phyloP scores from a whole-genome alignment of 2,888 invertebrate species.

The Abrostola triplasia region DNA sequence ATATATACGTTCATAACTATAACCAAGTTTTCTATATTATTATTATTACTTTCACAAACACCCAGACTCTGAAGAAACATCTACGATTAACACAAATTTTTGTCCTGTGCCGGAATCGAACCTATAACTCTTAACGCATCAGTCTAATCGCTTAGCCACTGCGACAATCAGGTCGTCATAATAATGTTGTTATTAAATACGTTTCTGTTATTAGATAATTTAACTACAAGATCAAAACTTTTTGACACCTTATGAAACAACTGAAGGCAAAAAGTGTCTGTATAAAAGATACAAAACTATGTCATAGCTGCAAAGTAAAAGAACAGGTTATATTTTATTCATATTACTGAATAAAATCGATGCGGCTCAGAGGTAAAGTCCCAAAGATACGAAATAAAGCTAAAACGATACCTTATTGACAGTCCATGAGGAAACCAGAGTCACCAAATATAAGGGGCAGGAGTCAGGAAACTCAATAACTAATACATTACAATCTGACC shows the following conservation, averaged over 20 bases:
- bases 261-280: conserved; percentile 5
- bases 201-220: too few relatives aligned
- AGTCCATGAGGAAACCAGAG: conserved; percentile 19
- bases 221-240: too few relatives aligned
- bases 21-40: too few relatives aligned
- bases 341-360: conserved; percentile 29
- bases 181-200: too few relatives aligned
- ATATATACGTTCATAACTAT: too few relatives aligned
- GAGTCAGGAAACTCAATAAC: conserved; percentile 48
- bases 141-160: too few relatives aligned
- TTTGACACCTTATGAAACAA: background rate
- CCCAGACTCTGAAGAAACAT: too few relatives aligned
- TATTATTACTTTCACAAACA: too few relatives aligned
- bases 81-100: too few relatives aligned
- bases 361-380: conserved; percentile 16
- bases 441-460: conserved; percentile 28
- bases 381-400: conserved; percentile 19
- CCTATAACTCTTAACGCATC: too few relatives aligned
- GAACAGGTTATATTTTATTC: conserved; percentile 40
- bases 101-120: too few relatives aligned
- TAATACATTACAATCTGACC: conserved; percentile 50
- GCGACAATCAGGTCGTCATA: too few relatives aligned
- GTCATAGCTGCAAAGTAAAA: background rate
- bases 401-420: conserved; percentile 31
- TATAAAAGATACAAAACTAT: conserved; percentile 28